Evolutionary conservation across 2,113 vertebrate species (phyloP), one percentile per base, ranked within the genome.

Genomic region (Fulmarus glacialis): DNA sequence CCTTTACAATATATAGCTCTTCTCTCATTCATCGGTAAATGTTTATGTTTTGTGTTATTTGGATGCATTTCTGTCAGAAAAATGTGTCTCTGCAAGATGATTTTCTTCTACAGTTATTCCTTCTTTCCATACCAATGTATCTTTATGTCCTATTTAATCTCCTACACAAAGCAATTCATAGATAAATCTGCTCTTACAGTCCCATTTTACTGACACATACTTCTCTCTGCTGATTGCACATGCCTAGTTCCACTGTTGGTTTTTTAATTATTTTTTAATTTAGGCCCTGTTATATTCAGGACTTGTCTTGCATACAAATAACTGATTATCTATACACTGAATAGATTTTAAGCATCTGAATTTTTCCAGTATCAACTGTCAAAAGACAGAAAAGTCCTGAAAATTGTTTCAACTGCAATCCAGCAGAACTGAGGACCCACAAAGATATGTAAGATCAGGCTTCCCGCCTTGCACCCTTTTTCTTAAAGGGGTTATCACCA

Each of bases 401-500:
- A 82, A 78, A 70, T 27, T 48, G 4, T 71, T 62, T n/a, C 43
- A 56, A 4, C 24, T 29, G 20, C 15, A 90, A 12, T 27, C 27
- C 63, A 50, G 21, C 10, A 75, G 32, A 89, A 68, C 0, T 48
- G 20, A 48, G 10, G 17, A 9, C 1, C 29, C 19, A 19, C 17
- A 59, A 55, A 7, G 17, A 73, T 50, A 30, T 2, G 9, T 2
- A 84, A 9, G 14, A 50, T 38, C 18, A 87, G 10, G 27, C 8
- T 73, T 89, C 20, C 21, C 4, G 5, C 6, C 8, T 3, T 1
- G 4, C 8, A 32, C 2, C 13, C 7, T 20, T 64, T 42, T 59
- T 52, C 62, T 78, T 82, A 36, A 34, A 62, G 7, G 1, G 1
- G 4, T 71, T 80, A 43, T 56, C 42, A 42, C 11, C 36, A 12